Evolutionary conservation across 2,888 invertebrate species (phyloP), one percentile per base, ranked within the genome.

Genomic region (Neuroscelio doddi): DNA sequence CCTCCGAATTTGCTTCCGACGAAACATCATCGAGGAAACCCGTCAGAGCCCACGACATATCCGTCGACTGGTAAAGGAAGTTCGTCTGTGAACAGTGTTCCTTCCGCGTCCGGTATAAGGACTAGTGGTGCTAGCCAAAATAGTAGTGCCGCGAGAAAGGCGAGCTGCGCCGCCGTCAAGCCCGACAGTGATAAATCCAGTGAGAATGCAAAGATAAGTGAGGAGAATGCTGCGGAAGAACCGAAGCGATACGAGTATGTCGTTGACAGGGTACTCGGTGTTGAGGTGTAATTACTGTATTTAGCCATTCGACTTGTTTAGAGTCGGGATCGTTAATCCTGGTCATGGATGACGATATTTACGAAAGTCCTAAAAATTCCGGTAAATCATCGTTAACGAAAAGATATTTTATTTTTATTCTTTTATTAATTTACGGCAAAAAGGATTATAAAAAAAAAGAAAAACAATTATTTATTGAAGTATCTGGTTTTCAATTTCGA

Each of bases 201-300:
- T 29, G 56, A 56, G 7, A 34, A 15, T 29, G 58, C 58, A 47
- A 72, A 36, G 58, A 55, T 41, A 14, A 62, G 45, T 10, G 74
- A 69, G 14, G 75, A 72, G 46, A 74, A 71, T 76, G 81, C 85
- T 65, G 83, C 84, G 56, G 86, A 85, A 69, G 87, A 86, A 69
- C 81, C 84, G 64, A 88, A 88, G 77, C 90, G 91, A 82, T 93
- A 90, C 85, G 92, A 93, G 72, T 93, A 93, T 85, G 92, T 93
- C 70, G 92, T 94, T 70, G 94, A 94, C 86, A 89, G 93, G 84
- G 92, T 90, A 63, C 88, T 93, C 77, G 94, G 94, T 80, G 94
- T 94, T 74, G 94, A 94, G 87, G 94, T 94, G 80, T 94, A 88
- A 39, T n/a, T 39, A n/a, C 10, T 39, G 36, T 36, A 14, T 36